Evolutionary conservation across 35 echinoderm and acorn worm species (phyloP).

Genomic region (Lytechinus pictus): DNA sequence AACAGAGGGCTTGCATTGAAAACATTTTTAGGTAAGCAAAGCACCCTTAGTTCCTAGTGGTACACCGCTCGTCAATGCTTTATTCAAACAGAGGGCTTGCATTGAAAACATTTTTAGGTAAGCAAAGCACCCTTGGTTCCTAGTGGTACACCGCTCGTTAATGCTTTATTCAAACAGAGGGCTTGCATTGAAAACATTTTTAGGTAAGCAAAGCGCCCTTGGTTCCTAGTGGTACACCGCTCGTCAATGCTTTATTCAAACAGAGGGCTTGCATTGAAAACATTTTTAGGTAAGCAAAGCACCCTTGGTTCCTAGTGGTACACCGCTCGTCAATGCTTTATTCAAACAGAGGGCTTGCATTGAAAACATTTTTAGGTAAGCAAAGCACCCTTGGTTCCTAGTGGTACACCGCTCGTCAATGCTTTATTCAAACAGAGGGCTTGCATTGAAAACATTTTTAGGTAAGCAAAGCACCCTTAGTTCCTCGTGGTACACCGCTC

Average conservation of each 20-base stretch:
- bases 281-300: neutral
- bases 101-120: constrained; percentile 99
- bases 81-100: constrained; percentile 96
- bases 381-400: constrained; percentile 91
- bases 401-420: constrained; percentile 88
- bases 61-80: constrained; percentile 89
- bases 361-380: no score
- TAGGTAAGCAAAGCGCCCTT: no score
- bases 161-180: neutral
- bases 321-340: no score
- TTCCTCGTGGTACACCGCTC: neutral
- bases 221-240: neutral
- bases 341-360: no score
- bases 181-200: neutral
- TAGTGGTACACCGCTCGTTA: neutral
- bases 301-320: no score
- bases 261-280: neutral
- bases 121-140: neutral
- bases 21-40: constrained; percentile 24
- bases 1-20: no score
- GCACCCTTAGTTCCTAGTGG: constrained; percentile 87
- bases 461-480: constrained; percentile 44
- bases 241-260: neutral
- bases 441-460: constrained; percentile 99
- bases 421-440: constrained; percentile 95